These are phyloP conservation scores for Eupithecia vulgata DNA, from an alignment of 2,888 invertebrate species.

Conservation along the genomic window DNA sequence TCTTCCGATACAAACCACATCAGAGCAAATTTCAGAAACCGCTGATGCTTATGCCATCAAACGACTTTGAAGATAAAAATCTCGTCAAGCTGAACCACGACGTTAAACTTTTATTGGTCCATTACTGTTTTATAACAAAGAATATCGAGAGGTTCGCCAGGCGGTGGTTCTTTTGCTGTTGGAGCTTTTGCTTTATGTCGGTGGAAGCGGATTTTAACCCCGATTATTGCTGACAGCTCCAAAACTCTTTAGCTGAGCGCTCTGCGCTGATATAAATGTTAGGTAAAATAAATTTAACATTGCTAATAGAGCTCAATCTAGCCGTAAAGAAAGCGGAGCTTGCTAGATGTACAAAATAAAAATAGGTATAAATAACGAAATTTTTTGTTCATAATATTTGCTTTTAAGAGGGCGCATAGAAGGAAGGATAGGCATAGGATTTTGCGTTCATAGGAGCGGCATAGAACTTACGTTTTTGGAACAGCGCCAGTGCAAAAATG, in stretches of 20 bases:
- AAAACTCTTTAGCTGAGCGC: background rate
- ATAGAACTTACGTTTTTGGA: too few species aligned
- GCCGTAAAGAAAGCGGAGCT: background rate
- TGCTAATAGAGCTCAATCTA: too few species aligned
- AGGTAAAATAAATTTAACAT: background rate
- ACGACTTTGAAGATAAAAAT: conserved; percentile 46
- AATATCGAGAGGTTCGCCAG: conserved; percentile 56
- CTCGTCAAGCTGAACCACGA: conserved; percentile 51
- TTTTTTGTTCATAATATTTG: too few species aligned
- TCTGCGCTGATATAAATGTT: background rate
- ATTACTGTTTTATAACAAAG: conserved; percentile 68
- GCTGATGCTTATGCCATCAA: conserved; percentile 47
- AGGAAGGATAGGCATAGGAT: too few species aligned
- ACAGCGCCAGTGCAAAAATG: too few species aligned
- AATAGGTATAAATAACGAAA: too few species aligned
- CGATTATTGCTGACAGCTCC: conserved; percentile 5
- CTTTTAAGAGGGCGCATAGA: too few species aligned
- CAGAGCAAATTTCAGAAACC: conserved; percentile 41
- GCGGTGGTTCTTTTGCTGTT: conserved; percentile 51
- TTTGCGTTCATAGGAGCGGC: too few species aligned
- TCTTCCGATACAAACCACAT: conserved; percentile 38
- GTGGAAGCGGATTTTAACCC: conserved; percentile 30
- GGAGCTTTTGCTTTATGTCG: conserved; percentile 37
- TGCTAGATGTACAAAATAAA: background rate
- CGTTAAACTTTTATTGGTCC: conserved; percentile 64